Base-by-base conservation (phyloP, 1,140 invertebrate species). In the Acromyrmex heyeri region DNA sequence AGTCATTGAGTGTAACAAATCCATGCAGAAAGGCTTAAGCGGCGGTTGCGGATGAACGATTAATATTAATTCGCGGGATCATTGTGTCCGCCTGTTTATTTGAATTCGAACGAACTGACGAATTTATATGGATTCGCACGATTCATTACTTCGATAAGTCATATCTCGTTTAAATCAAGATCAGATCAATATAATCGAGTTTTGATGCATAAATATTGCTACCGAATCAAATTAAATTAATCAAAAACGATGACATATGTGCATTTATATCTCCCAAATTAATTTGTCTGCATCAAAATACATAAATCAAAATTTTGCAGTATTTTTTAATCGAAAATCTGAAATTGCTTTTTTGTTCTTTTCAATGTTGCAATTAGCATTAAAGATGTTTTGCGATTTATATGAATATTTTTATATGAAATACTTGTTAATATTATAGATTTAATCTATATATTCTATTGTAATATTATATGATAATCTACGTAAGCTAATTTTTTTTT, bases 61-160 rank as follows among this genome's bases (percentile, higher is more conserved):
- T 83, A 83, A 83, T 75, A 83, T 83, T 75, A 83, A 83, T 83
- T 83, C 55, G 38, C 38, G 55, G 61, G 55, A 73, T 81, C 24
- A 75, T 83, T 83, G 79, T 83, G 69, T 21, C 59, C 21, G 69
- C 14, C 55, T 83, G 38, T 83, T 83, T 83, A 83, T 83, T 73
- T 50, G 79, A 75, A 83, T 73, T 61, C 14, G n/a, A 75, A 73
- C 38, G 38, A 72, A 48, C 5, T 57, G 24, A 38, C 69, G 69
- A 83, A 83, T 75, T 83, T 75, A 73, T 21, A 73, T 48, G 24
- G 18, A 83, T 73, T 83, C 69, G 27, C 27, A 83, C 79, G 55
- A 83, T 83, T 83, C 53, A 82, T 82, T 82, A 82, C 79, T 48
- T 27, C 44, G 69, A 83, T 69, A 83, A 83, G 69, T 83, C 55